These are phyloP conservation scores for Sisor rabdophorus DNA, from an alignment of 2,113 vertebrate genomes.

Conservation along the genomic window DNA sequence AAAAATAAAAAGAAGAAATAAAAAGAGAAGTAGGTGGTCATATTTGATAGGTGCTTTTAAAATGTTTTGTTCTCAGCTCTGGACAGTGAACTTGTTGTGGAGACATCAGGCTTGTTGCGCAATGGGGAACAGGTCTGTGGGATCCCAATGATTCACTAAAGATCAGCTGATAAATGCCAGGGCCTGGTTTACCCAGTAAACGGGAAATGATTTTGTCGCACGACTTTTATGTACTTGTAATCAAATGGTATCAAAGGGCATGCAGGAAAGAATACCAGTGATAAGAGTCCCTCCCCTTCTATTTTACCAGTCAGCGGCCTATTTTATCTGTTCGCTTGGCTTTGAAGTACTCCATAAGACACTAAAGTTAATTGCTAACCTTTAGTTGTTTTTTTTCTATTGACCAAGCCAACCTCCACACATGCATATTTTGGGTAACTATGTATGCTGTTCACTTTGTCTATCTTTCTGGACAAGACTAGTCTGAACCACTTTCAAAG, in stretches of 20 bases:
- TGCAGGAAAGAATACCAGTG: conserved; percentile 54
- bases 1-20: not conserved
- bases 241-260: conserved; percentile 66
- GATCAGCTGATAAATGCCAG: conserved; percentile 30
- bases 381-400: conserved; percentile 42
- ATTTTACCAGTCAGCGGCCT: conserved; percentile 31
- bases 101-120: conserved; percentile 4
- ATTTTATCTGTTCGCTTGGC: conserved; percentile 45
- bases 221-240: conserved; percentile 61
- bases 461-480: conserved; percentile 7
- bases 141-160: conserved; percentile 21
- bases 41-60: not conserved
- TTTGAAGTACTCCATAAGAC: conserved; percentile 49
- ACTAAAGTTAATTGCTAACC: conserved; percentile 48
- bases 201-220: conserved; percentile 37
- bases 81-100: conserved; percentile 3
- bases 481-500: conserved; percentile 19
- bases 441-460: conserved; percentile 22
- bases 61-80: not conserved
- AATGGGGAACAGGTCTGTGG: conserved; percentile 4
- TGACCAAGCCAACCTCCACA: conserved; percentile 37
- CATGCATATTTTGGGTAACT: conserved; percentile 7
- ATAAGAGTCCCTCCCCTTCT: conserved; percentile 46
- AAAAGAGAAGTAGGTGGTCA: conserved; percentile 12
- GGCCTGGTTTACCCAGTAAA: conserved; percentile 39